phyloP scores from a whole-genome alignment of 2,797 vertebrate genomes.

The Euthynnus affinis region DNA sequence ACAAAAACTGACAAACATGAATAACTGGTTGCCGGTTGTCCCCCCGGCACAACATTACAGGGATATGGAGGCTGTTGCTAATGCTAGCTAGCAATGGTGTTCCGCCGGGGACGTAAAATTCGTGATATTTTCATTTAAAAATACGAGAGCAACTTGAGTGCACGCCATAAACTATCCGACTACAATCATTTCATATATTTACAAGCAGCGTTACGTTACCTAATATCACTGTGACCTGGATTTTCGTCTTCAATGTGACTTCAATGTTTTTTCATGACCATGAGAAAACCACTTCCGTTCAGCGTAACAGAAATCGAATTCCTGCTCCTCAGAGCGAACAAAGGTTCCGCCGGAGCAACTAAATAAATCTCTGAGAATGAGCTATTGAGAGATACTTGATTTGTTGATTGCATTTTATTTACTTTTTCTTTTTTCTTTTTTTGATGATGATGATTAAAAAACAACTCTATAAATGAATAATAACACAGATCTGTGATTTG shows the following conservation, averaged over 20 bases:
- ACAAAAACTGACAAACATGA: neutral
- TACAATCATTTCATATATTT: fast-evolving
- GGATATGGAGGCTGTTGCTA: neutral
- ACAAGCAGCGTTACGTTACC: slow-evolving; percentile 6
- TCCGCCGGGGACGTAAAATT: neutral
- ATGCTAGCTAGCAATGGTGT: slow-evolving; percentile 41
- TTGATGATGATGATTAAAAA: too few species aligned
- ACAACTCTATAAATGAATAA: too few species aligned
- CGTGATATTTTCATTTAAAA: too few species aligned
- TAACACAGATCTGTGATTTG: neutral
- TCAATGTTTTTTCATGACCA: neutral
- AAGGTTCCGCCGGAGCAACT: slow-evolving; percentile 51
- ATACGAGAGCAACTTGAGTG: fast-evolving
- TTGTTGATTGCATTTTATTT: too few species aligned
- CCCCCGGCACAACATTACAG: neutral
- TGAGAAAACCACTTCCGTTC: slow-evolving; percentile 31
- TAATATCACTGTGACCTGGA: slow-evolving; percentile 24
- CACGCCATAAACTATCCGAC: fast-evolving
- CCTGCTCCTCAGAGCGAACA: slow-evolving; percentile 50
- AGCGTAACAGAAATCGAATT: slow-evolving; percentile 19
- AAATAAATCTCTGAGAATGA: neutral
- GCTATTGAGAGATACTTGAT: neutral
- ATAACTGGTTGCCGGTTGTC: neutral
- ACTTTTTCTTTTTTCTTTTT: too few species aligned
- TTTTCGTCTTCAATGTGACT: slow-evolving; percentile 77